These are phyloP conservation scores for Sylvilagus floridanus DNA, from an alignment of 2,797 vertebrate species.

Conservation along the genomic window DNA sequence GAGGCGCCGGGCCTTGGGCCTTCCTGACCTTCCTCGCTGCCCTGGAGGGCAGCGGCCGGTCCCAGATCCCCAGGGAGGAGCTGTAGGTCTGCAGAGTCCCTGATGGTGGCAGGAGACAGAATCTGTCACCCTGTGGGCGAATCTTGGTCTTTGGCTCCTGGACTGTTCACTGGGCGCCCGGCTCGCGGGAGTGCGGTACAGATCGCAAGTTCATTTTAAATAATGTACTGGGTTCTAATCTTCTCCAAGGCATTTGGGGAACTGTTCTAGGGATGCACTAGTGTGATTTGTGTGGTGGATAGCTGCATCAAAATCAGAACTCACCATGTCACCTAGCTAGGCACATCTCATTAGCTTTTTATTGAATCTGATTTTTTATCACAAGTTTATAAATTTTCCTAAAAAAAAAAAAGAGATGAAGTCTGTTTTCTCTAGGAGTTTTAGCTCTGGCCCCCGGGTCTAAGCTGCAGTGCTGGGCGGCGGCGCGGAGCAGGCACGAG, in stretches of 20 bases:
- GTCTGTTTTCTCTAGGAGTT: neutral
- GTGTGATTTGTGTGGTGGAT: neutral
- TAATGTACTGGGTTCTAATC: neutral
- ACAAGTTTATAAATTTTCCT: constrained; percentile 1
- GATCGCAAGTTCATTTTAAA: neutral
- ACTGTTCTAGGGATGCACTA: neutral
- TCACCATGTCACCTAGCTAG: neutral
- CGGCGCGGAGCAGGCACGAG: neutral
- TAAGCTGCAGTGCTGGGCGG: neutral
- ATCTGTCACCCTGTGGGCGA: neutral
- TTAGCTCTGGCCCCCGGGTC: neutral
- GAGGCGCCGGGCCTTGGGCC: rapidly evolving
- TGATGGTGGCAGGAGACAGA: neutral
- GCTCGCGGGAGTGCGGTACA: neutral
- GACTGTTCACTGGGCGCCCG: no score
- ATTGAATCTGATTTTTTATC: neutral
- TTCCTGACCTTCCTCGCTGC: no score
- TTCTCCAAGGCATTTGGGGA: constrained; percentile 13
- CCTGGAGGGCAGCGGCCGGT: no score
- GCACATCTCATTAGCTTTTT: neutral
- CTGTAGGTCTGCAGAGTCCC: neutral
- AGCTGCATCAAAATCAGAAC: neutral
- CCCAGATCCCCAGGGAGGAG: neutral
- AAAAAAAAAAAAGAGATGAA: neutral
- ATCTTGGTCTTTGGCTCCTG: neutral